Evolutionary conservation across 64 coral and sea anemone genomes (phyloP).

Genomic region (Montipora cactus): DNA sequence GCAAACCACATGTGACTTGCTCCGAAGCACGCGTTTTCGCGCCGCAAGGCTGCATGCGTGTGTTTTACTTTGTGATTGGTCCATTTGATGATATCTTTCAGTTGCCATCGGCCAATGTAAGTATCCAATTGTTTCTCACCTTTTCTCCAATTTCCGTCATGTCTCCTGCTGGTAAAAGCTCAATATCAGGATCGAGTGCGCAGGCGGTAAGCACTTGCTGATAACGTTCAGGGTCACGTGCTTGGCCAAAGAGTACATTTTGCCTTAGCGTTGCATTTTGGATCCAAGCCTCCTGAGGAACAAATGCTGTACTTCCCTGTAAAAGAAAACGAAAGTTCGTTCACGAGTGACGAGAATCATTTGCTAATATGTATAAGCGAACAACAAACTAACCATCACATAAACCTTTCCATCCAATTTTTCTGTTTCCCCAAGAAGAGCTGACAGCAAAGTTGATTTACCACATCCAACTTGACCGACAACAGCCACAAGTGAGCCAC

Average conservation of each 20-base stretch:
- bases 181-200: conserved; percentile 72
- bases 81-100: no score
- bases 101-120: no score
- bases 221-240: conserved; percentile 43
- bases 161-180: conserved; percentile 67
- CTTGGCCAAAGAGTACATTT: conserved; percentile 65
- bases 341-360: neutral
- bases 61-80: no score
- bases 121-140: neutral
- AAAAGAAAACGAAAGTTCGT: neutral
- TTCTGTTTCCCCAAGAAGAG: conserved; percentile 86
- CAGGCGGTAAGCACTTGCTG: conserved; percentile 57
- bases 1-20: no score
- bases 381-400: conserved; percentile 52
- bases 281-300: conserved; percentile 79
- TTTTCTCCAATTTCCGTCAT: conserved; percentile 83
- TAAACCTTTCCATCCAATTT: conserved; percentile 73
- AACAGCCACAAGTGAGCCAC: conserved; percentile 86
- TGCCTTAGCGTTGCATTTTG: conserved; percentile 69
- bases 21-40: no score
- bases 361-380: neutral
- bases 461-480: conserved; percentile 92
- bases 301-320: conserved; percentile 70
- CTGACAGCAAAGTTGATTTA: conserved; percentile 82
- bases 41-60: no score